Conservation (phyloP, 2,113 vertebrate genomes). For the Spermophilus dauricus region DNA sequence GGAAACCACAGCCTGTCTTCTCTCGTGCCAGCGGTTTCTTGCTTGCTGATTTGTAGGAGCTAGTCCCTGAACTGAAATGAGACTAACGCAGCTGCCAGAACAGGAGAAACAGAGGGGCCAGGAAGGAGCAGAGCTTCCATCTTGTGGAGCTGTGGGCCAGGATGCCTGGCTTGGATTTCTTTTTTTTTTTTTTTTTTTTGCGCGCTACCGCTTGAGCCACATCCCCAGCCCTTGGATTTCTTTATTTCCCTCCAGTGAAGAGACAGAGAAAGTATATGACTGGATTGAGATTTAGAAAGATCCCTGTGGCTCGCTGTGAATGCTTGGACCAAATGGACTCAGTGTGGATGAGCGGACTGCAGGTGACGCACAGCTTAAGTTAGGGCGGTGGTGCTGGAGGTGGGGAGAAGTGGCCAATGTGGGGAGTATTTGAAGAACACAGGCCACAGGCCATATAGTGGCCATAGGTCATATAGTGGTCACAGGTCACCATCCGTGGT, state of each 20-base stretch:
- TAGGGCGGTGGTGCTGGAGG: not conserved
- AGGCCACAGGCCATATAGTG: not conserved
- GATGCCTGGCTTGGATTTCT: rapidly evolving
- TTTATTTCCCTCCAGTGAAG: not conserved
- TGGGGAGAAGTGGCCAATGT: not conserved
- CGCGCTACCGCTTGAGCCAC: too few species aligned
- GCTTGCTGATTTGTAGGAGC: not conserved
- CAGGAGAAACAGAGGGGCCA: too few species aligned
- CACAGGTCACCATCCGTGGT: too few species aligned
- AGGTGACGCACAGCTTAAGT: rapidly evolving
- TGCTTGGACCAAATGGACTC: not conserved
- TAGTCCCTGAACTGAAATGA: not conserved
- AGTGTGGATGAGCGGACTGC: too few species aligned
- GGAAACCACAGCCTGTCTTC: not conserved
- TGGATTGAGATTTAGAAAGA: not conserved
- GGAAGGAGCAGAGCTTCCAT: not conserved
- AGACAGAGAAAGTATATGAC: not conserved
- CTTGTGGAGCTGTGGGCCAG: not conserved
- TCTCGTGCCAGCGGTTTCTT: not conserved
- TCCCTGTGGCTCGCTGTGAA: not conserved
- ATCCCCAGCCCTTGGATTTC: too few species aligned
- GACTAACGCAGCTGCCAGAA: not conserved
- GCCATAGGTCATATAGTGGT: not conserved
- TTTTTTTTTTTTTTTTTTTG: not conserved
- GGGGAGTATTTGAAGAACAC: not conserved